Evolutionary conservation across 2,888 invertebrate species (phyloP).

Genomic region (Parnassius mnemosyne): DNA sequence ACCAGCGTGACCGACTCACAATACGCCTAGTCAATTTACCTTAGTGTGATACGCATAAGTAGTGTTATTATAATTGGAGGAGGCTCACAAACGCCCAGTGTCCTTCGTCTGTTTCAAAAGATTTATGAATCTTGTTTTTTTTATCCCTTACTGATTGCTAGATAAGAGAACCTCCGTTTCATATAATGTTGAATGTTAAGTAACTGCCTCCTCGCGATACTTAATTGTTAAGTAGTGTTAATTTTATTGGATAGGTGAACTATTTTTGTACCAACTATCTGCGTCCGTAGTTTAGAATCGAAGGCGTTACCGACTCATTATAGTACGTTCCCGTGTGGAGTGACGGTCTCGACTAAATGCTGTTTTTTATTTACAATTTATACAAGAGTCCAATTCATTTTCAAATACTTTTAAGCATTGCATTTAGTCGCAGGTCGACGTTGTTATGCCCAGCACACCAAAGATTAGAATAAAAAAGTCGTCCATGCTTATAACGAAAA

Average conservation of each 20-base stretch:
- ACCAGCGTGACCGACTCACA: conserved; percentile 65
- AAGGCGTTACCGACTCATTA: conserved; percentile 68
- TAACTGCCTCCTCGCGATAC: conserved; percentile 67
- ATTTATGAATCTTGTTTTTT: conserved; percentile 9
- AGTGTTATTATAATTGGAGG: conserved; percentile 66
- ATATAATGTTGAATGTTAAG: conserved; percentile 21
- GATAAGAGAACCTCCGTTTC: not conserved
- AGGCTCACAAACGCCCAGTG: conserved; percentile 38
- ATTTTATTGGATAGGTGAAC: conserved; percentile 77
- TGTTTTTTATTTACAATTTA: conserved; percentile 32
- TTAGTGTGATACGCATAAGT: conserved; percentile 80
- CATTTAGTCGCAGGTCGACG: conserved; percentile 51
- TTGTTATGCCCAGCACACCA: conserved; percentile 74
- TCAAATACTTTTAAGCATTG: conserved; percentile 32
- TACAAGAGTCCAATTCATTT: conserved; percentile 24
- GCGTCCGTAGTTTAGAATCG: conserved; percentile 70
- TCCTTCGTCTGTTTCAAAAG: conserved; percentile 3
- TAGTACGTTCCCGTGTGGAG: conserved; percentile 52
- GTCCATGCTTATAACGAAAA: conserved; percentile 51
- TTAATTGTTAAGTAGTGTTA: conserved; percentile 79
- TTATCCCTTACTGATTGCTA: not conserved
- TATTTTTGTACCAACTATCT: conserved; percentile 77
- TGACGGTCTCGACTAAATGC: conserved; percentile 49
- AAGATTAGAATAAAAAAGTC: conserved; percentile 72
- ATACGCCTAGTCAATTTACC: conserved; percentile 80